phyloP scores from a whole-genome alignment of 2,113 vertebrate species.

The Chaetura pelagica region DNA sequence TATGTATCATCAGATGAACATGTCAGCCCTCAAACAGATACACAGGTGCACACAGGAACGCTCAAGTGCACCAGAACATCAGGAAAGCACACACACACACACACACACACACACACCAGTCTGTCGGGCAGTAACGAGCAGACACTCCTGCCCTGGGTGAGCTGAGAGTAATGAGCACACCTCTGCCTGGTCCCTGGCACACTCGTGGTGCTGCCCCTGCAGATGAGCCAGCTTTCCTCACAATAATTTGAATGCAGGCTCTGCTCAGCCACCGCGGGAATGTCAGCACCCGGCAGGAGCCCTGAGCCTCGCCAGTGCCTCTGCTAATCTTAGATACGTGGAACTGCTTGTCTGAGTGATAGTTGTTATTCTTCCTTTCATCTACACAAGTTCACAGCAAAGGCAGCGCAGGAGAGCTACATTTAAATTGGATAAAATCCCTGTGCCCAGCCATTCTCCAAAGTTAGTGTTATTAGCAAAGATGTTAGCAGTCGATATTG shows the following conservation, averaged over 20 bases:
- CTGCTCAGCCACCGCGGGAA: not conserved
- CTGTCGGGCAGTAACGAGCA: fast-evolving
- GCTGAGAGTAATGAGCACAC: not conserved
- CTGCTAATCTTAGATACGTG: not conserved
- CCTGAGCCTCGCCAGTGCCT: not conserved
- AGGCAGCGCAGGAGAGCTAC: conserved; percentile 19
- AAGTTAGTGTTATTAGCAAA: conserved; percentile 36
- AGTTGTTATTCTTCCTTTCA: conserved; percentile 21
- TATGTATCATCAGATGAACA: conserved; percentile 30
- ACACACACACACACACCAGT: not conserved
- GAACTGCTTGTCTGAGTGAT: not conserved
- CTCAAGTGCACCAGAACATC: not conserved
- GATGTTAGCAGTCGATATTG: not conserved
- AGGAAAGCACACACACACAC: not conserved
- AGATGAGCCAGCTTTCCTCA: not conserved
- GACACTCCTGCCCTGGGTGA: not conserved
- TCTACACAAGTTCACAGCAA: not conserved
- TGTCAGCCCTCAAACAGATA: conserved; percentile 6
- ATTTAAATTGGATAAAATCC: conserved; percentile 47
- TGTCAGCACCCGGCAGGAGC: conserved; percentile 34
- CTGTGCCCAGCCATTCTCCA: not conserved
- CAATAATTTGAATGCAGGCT: conserved; percentile 6
- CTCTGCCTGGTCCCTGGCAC: not conserved
- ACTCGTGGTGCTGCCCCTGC: not conserved
- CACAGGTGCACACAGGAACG: not conserved